Base-by-base conservation (phyloP, 2,113 vertebrate genomes). In the Centropus unirufus region DNA sequence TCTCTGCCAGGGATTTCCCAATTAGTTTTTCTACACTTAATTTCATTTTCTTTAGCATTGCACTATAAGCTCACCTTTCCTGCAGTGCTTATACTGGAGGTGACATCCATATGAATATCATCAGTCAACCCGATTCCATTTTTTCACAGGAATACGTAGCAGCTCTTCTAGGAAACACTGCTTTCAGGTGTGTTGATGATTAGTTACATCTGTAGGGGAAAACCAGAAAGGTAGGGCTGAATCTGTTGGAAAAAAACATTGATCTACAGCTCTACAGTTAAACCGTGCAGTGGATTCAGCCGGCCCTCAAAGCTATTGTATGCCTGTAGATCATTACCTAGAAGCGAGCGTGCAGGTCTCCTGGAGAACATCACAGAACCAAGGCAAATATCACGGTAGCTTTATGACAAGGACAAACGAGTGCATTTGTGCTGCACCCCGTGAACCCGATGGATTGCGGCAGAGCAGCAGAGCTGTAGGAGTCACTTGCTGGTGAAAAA, bases 341-440 rank as follows among this genome's bases (percentile, higher is more conserved):
- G 66, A 36, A 90, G 87, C 39, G 69, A 91, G 47, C 4, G 6
- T 82, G 12, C 40, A 46, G 23, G 52, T 70, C 77, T 96, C 87
- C 26, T 55, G 59, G 61, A 89, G 52, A 74, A 36, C 46, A 54
- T 78, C 19, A 24, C 54, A 72, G 52, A 70, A 76, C 87, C 57
- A 46, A 87, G 40, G 87, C 55, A 84, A 94, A 82, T 10, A 20
- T 29, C 67, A 26, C 32, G 8, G 70, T 32, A 64, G 80, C 51
- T 92, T 96, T 94, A 79, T 47, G 87, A 87, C 78, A 77, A 94
- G 75, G 96, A 91, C 85, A 96, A 96, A 95, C 51, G 26, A 8
- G 19, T 85, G 68, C 55, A 5, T 93, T 88, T 72, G 80, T 61
- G 78, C 54, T 61, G 59, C 55, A 79, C 83, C 72, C 52, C 14